Base-by-base conservation (phyloP, 2,888 invertebrate species). In the Drosophila meridionalis region DNA sequence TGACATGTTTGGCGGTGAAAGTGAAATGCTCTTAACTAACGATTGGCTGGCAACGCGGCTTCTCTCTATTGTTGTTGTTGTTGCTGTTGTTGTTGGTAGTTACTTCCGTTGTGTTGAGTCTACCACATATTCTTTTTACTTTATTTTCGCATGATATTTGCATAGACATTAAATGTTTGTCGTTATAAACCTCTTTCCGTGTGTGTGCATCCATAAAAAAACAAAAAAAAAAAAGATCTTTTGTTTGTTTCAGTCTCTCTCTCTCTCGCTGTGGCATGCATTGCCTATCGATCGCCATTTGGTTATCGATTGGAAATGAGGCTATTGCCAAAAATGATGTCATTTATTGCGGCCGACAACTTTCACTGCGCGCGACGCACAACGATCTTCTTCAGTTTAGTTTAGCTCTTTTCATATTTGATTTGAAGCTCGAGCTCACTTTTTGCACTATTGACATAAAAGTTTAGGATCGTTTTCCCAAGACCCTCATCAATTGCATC, bases 1-100 rank as follows among this genome's bases (percentile, higher is more conserved):
- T 87, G 90, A 87, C 89, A 89, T 86, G 83, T 87, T 87, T 89
- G 85, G 82, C 87, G 90, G 90, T 90, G 91, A 90, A 90, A 90
- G 90, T 90, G 90, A 90, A 90, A 90, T 89, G 82, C 89, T 83
- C 69, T 62, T 59, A 50, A 30, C 67, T 65, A 59, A 20, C 64
- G 53, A 78, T 76, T 75, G 70, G 70, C 30, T 64, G 40, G 40
- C 45, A 53, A 12, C 56, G 32, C 56, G 6, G 9, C 52, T 20
- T 52, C 52, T 52, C 26, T 52, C 34, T 36, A 34, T 59, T 43
- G 14, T 14, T 43, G 26, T 56, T 66, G 53, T n/a, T 62, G 63
- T 53, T 43, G 55, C 7, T 57, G 32, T 34, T 57, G 56, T 65
- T 76, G 73, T 59, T 68, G 56, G 20, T 56, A 32, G 68, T 69